A percentile compares a stretch with the other conserved stretches of the same genome.
Evolutionary conservation across 1,140 invertebrate genomes (phyloP).

Genomic region (Drosophila melanica): DNA sequence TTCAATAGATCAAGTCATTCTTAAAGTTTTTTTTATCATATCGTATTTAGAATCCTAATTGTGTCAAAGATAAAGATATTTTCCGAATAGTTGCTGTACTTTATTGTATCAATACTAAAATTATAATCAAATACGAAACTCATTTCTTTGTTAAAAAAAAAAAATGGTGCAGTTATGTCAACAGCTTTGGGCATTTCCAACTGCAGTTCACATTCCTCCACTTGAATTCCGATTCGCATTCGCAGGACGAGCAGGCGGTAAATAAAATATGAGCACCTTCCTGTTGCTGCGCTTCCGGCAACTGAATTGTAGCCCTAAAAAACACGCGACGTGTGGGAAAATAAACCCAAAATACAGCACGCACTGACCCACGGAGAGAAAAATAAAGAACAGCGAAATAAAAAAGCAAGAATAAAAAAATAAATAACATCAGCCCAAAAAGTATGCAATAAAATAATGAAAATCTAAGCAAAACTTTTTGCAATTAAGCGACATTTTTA

Average conservation of each 20-base stretch:
- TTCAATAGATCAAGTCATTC: no score
- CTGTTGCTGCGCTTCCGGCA: constrained; percentile 34
- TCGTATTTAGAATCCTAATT: no score
- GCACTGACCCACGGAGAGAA: constrained; percentile 15
- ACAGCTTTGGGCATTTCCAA: constrained; percentile 9
- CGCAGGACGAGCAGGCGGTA: constrained; percentile 8
- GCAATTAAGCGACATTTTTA: constrained; percentile 75
- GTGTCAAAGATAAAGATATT: no score
- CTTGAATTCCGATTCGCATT: constrained; percentile 5
- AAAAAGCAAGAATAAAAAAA: constrained; percentile 10
- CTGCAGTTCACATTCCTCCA: constrained; percentile 17
- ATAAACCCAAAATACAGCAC: constrained; percentile 42
- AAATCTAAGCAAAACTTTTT: constrained; percentile 73
- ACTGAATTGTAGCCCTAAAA: constrained; percentile 4
- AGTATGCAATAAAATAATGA: constrained; percentile 68
- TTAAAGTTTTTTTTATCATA: no score
- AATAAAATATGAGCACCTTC: constrained; percentile 45
- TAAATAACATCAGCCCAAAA: constrained; percentile 34
- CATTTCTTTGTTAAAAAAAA: neutral
- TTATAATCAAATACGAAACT: no score
- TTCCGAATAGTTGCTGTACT: no score
- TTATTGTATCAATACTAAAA: no score
- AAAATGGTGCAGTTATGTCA: neutral
- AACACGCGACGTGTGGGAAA: constrained; percentile 40
- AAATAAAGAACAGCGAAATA: neutral